Conservation (phyloP, 2,888 invertebrate species). For the Polydesmus complanatus region DNA sequence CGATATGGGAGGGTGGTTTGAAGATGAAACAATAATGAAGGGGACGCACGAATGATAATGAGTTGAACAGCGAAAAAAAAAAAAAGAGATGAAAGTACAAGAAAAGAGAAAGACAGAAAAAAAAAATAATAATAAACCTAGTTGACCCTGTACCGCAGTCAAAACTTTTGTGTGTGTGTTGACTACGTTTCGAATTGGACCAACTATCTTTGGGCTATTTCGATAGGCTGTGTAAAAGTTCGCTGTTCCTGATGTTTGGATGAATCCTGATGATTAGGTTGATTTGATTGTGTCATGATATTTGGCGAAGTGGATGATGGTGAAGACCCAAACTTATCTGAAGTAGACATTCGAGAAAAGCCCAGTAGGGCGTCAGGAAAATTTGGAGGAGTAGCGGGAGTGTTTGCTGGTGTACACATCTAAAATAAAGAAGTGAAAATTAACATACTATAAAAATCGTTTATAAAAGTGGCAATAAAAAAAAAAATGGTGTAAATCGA, state of each 20-base stretch:
- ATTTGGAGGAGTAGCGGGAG: constrained; percentile 86
- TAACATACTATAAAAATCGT: too few relatives aligned
- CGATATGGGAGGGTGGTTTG: neutral
- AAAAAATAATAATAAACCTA: neutral
- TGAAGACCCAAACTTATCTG: constrained; percentile 30
- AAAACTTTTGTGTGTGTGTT: neutral
- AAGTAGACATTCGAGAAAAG: constrained; percentile 73
- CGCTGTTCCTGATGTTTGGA: neutral
- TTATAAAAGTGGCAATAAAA: too few relatives aligned
- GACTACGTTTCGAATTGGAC: neutral
- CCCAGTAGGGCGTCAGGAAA: constrained; percentile 81
- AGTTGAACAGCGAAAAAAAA: neutral
- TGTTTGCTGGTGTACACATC: constrained; percentile 84
- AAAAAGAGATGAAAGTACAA: neutral
- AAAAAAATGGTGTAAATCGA: too few relatives aligned
- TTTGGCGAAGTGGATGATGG: constrained; percentile 18
- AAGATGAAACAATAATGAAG: neutral
- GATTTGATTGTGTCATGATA: neutral
- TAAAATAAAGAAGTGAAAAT: constrained; percentile 34
- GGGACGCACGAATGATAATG: neutral
- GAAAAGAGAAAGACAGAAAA: too few relatives aligned
- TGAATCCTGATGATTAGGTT: neutral
- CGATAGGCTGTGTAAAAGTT: constrained; percentile 11
- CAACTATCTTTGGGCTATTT: constrained; percentile 13
- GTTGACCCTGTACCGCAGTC: neutral